Conservation (phyloP, 1,140 invertebrate species). For the Trichonephila clavipes region DNA sequence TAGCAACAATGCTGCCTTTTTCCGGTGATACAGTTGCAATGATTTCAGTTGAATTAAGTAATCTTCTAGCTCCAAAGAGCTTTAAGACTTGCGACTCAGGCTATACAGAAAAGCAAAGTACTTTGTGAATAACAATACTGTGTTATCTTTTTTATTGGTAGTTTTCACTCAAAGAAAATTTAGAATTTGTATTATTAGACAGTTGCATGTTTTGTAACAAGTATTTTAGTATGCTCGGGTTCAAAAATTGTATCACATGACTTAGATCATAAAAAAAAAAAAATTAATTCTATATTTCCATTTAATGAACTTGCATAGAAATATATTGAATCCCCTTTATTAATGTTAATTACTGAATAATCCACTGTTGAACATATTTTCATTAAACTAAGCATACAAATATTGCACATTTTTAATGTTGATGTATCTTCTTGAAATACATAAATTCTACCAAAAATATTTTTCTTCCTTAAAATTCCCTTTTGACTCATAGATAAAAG, state of each 20-base stretch:
- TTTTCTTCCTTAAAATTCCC: slow-evolving; percentile 51
- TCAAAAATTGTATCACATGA: slow-evolving; percentile 68
- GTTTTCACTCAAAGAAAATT: slow-evolving; percentile 69
- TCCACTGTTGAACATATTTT: slow-evolving; percentile 62
- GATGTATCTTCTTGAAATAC: slow-evolving; percentile 52
- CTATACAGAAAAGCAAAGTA: slow-evolving; percentile 75
- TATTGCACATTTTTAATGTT: slow-evolving; percentile 64
- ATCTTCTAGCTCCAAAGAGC: slow-evolving; percentile 67
- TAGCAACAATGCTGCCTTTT: slow-evolving; percentile 53
- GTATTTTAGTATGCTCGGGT: slow-evolving; percentile 64
- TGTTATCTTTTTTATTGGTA: slow-evolving; percentile 74
- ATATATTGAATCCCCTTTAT: slow-evolving; percentile 62
- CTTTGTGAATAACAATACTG: slow-evolving; percentile 73
- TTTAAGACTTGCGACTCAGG: slow-evolving; percentile 72
- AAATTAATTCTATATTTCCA: slow-evolving; percentile 60
- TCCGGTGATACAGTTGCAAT: slow-evolving; percentile 76
- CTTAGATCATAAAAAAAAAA: slow-evolving; percentile 36
- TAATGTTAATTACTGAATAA: slow-evolving; percentile 69
- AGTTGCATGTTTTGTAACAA: slow-evolving; percentile 73
- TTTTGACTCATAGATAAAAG: slow-evolving; percentile 32
- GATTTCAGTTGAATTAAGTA: slow-evolving; percentile 69
- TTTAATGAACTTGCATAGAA: slow-evolving; percentile 50
- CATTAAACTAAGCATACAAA: slow-evolving; percentile 34
- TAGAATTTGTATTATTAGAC: slow-evolving; percentile 70
- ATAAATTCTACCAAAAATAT: slow-evolving; percentile 31